These are phyloP conservation scores for Silvanus unidentatus DNA, from an alignment of 2,888 invertebrate species.

Conservation along the genomic window DNA sequence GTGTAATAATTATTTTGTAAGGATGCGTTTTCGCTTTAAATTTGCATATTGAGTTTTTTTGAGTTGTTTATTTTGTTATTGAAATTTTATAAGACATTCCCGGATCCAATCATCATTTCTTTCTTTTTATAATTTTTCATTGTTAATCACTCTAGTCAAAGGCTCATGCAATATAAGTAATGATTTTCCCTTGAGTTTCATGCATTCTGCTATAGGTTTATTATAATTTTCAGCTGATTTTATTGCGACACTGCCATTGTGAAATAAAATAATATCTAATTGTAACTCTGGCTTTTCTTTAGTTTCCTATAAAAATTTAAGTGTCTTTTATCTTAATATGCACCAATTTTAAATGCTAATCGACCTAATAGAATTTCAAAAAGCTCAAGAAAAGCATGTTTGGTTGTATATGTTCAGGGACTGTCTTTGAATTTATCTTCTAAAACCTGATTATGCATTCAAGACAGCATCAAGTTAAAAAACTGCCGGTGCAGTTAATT, in stretches of 20 bases:
- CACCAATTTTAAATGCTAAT: too few relatives aligned
- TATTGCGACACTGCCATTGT: constrained; percentile 43
- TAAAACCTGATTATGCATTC: too few relatives aligned
- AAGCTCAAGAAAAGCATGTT: too few relatives aligned
- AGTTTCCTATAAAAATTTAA: not conserved
- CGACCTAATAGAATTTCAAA: too few relatives aligned
- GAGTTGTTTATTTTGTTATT: constrained; percentile 8
- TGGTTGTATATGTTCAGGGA: too few relatives aligned
- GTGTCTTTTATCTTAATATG: not conserved
- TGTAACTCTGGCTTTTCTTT: not conserved
- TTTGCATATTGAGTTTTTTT: constrained; percentile 2
- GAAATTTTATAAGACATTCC: constrained; percentile 16
- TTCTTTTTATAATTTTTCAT: constrained; percentile 14
- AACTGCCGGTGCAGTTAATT: too few relatives aligned
- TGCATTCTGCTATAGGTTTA: constrained; percentile 16
- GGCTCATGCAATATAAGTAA: constrained; percentile 9
- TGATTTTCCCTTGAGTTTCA: constrained; percentile 11
- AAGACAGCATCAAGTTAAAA: too few relatives aligned
- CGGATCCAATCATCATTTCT: constrained; percentile 15
- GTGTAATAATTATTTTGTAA: constrained; percentile 8
- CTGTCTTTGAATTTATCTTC: too few relatives aligned
- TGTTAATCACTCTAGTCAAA: constrained; percentile 33
- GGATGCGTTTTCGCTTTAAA: constrained; percentile 9
- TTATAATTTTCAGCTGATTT: constrained; percentile 17
- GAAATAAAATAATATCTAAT: constrained; percentile 33